Evolutionary conservation across 2,113 vertebrate genomes (phyloP).

Genomic region (Parotia lawesii): DNA sequence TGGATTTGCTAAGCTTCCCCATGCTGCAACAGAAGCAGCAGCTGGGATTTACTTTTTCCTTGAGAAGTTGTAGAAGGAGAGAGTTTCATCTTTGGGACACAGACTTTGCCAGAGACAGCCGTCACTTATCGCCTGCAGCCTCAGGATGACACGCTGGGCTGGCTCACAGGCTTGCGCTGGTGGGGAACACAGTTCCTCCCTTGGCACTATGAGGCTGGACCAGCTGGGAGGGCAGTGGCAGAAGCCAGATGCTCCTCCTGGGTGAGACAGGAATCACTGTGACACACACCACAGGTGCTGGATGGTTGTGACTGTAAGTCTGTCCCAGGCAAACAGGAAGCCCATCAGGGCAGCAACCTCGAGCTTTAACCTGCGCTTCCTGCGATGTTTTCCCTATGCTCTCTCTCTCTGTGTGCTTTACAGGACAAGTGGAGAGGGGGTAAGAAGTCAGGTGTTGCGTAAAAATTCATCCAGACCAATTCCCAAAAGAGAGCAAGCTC

Average conservation of each 20-base stretch:
- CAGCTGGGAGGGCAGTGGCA: background rate
- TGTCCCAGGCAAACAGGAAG: background rate
- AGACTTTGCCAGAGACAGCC: background rate
- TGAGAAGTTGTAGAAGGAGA: background rate
- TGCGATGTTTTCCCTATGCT: fast-evolving
- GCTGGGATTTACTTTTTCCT: background rate
- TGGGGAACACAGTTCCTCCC: background rate
- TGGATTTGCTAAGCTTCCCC: background rate
- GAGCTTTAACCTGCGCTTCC: fast-evolving
- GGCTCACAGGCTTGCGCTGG: fast-evolving
- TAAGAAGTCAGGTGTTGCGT: background rate
- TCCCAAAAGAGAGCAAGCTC: background rate
- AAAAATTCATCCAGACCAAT: background rate
- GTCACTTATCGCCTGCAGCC: background rate
- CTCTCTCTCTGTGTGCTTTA: background rate
- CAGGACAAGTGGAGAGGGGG: background rate
- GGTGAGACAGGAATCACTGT: background rate
- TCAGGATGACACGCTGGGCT: fast-evolving
- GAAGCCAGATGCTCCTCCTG: background rate
- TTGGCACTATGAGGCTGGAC: fast-evolving
- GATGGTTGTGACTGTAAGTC: fast-evolving
- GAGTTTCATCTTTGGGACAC: background rate
- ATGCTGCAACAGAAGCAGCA: fast-evolving
- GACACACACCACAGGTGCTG: fast-evolving
- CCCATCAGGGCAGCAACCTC: background rate